Evolutionary conservation across 2,888 invertebrate genomes (phyloP).

Genomic region (Anticlea derivata): DNA sequence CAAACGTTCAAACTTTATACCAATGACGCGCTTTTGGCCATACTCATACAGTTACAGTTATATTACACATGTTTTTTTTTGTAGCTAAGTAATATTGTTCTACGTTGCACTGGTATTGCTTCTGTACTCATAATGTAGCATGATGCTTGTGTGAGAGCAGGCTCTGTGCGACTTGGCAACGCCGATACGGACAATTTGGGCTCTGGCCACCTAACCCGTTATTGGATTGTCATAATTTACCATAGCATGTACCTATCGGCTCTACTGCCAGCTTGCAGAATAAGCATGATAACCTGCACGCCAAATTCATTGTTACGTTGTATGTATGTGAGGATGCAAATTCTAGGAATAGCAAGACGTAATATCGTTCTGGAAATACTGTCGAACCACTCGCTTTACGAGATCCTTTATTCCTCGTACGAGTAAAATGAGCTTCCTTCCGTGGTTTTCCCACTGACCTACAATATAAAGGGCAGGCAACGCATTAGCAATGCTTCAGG

Average conservation of each 20-base stretch:
- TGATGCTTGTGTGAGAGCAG: conserved; percentile 34
- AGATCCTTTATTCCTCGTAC: no score
- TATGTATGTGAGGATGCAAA: not conserved
- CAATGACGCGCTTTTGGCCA: no score
- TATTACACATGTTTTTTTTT: not conserved
- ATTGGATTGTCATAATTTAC: conserved; percentile 81
- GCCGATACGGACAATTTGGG: conserved; percentile 75
- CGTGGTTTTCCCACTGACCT: no score
- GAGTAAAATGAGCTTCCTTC: no score
- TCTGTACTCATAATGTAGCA: conserved; percentile 27
- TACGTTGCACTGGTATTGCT: conserved; percentile 3
- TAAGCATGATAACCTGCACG: conserved; percentile 57
- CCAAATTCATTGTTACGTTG: conserved; percentile 39
- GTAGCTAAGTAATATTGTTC: not conserved
- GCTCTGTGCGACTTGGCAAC: conserved; percentile 71
- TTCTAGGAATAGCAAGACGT: not conserved
- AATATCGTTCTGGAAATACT: not conserved
- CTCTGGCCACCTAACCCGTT: conserved; percentile 73
- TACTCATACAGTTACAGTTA: no score
- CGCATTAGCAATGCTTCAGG: no score
- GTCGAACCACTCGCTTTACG: no score
- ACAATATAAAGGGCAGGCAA: no score
- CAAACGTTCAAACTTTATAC: no score
- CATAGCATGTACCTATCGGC: conserved; percentile 65
- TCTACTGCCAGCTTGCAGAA: conserved; percentile 60